Evolutionary conservation across 2,888 invertebrate species (phyloP), one percentile per base, ranked within the genome.

Genomic region (Troides helena): DNA sequence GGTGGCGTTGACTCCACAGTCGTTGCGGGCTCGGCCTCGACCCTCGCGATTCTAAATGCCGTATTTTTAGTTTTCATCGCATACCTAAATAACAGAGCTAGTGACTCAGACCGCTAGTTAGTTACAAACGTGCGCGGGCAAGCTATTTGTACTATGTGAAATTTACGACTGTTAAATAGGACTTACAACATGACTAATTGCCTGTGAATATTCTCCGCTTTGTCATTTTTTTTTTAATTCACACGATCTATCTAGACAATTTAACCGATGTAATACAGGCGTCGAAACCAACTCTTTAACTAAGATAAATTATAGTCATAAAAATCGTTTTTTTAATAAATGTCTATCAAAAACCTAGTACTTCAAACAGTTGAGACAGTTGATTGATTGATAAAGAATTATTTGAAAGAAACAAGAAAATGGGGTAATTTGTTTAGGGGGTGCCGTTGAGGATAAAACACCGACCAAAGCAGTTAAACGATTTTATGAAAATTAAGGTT

Each of bases 1-100:
- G 72, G 78, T 81, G 82, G 79, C 81, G 81, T 84, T 85, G 83
- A 86, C 85, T 84, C 77, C 69, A 74, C 74, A 78, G 78, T 72
- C 71, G 74, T 69, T 73, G 73, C 78, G 81, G 78, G 81, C 84
- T 62, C 73, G 76, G 73, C 76, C 78, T 78, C 78, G 78, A 78
- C 76, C 78, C 76, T 73, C 70, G 73, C 72, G 72, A 74, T 71
- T 72, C 72, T 72, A 72, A 73, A 70, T 72, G 70, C 62, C 71
- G 74, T 81, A 80, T 81, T 81, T 82, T 79, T 80, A 80, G 78
- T 75, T 81, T 71, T 76, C 78, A 77, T 75, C 75, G 73, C 75
- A 74, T 77, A 75, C 82, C 78, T 77, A 80, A 79, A 75, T 63
- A 74, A 76, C 77, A 72, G 74, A 76, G 73, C 74, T 75, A 71